Conservation (phyloP, 1,140 invertebrate genomes). For the Octopus bimaculoides region DNA sequence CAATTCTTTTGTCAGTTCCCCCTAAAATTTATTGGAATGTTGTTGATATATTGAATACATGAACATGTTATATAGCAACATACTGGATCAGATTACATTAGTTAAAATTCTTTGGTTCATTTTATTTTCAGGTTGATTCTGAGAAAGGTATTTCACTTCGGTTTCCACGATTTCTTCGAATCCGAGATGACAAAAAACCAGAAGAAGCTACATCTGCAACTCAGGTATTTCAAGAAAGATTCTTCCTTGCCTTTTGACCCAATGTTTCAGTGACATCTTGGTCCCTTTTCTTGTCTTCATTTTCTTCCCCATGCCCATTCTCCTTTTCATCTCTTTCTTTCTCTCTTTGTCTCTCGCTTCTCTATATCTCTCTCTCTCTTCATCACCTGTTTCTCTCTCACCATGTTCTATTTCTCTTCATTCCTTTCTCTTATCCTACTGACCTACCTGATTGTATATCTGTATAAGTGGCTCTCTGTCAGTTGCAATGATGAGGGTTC, state of each 20-base stretch:
- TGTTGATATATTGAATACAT: too few species aligned
- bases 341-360: neutral
- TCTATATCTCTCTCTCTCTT: neutral
- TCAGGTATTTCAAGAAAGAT: constrained; percentile 65
- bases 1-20: too few species aligned
- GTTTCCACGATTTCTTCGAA: constrained; percentile 91
- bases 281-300: neutral
- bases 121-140: constrained; percentile 70
- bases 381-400: too few species aligned
- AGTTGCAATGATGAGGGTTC: too few species aligned
- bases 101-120: constrained; percentile 2
- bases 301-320: neutral
- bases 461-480: too few species aligned
- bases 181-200: constrained; percentile 88
- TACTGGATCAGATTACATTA: too few species aligned
- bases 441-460: too few species aligned
- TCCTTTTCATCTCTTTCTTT: neutral
- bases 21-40: too few species aligned
- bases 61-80: too few species aligned
- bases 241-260: neutral
- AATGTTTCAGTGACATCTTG: neutral
- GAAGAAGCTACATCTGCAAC: constrained; percentile 90
- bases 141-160: constrained; percentile 93
- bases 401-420: too few species aligned
- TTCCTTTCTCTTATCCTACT: too few species aligned